Evolutionary conservation across 2,113 vertebrate genomes (phyloP).

Genomic region (Chiloscyllium plagiosum): DNA sequence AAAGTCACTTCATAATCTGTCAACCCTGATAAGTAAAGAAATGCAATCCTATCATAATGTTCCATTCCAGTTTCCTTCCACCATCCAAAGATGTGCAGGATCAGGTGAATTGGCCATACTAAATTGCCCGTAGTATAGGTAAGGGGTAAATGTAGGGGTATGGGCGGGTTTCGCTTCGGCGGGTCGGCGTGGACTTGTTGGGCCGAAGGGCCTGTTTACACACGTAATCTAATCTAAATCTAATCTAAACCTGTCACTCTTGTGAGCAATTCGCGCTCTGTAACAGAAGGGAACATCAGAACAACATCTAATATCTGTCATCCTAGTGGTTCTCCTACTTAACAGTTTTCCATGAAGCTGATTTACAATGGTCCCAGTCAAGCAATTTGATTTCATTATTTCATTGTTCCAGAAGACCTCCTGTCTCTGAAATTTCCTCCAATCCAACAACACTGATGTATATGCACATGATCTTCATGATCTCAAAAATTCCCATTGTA

Average conservation of each 20-base stretch:
- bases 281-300: neutral
- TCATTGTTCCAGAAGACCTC: neutral
- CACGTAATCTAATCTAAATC: too few species aligned
- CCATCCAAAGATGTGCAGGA: too few species aligned
- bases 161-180: too few species aligned
- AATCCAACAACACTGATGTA: neutral
- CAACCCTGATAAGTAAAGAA: neutral
- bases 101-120: too few species aligned
- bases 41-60: neutral
- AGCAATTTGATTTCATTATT: neutral
- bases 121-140: too few species aligned
- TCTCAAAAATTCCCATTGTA: neutral
- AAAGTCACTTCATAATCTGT: constrained; percentile 1
- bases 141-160: too few species aligned
- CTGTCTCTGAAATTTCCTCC: neutral
- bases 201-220: too few species aligned
- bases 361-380: too few species aligned
- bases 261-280: neutral
- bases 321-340: neutral
- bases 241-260: neutral
- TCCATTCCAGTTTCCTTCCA: too few species aligned
- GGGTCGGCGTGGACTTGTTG: too few species aligned
- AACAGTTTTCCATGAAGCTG: neutral
- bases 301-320: neutral
- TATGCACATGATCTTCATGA: too few species aligned